Conservation (phyloP, 1,140 invertebrate genomes). For the Xylocopa sonorina region DNA sequence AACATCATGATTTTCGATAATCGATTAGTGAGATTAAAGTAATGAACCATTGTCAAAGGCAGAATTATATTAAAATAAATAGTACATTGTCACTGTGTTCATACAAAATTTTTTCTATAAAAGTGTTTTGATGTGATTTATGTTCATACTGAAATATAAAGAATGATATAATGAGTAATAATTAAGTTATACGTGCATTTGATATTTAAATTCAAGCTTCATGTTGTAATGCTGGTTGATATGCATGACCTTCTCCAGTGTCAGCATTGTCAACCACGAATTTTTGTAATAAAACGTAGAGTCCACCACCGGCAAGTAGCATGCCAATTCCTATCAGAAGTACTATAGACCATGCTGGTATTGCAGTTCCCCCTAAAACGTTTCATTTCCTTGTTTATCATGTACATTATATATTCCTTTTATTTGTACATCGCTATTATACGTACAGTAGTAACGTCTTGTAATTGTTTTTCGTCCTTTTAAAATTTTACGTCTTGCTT, state of each 20-base stretch:
- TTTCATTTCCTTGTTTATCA: not conserved
- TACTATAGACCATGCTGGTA: slow-evolving; percentile 89
- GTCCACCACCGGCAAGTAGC: slow-evolving; percentile 85
- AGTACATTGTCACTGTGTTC: slow-evolving; percentile 55
- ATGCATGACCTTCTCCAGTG: slow-evolving; percentile 63
- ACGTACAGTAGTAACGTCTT: slow-evolving; percentile 89
- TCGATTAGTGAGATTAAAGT: slow-evolving; percentile 33
- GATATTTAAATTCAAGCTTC: slow-evolving; percentile 67
- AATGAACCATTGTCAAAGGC: slow-evolving; percentile 15
- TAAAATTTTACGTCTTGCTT: slow-evolving; percentile 88
- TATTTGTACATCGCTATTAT: not conserved
- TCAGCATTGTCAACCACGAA: slow-evolving; percentile 81
- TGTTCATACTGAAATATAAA: slow-evolving; percentile 22
- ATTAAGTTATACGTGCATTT: not conserved
- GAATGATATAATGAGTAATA: too few relatives aligned
- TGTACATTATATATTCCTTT: not conserved
- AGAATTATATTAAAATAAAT: slow-evolving; percentile 48
- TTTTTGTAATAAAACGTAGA: slow-evolving; percentile 87
- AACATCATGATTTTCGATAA: slow-evolving; percentile 44
- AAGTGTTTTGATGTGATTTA: slow-evolving; percentile 21
- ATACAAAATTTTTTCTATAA: slow-evolving; percentile 40
- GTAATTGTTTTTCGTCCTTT: slow-evolving; percentile 88
- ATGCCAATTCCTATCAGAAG: slow-evolving; percentile 86
- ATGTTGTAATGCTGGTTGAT: slow-evolving; percentile 77
- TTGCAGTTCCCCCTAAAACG: slow-evolving; percentile 84